Evolutionary conservation across 2,113 vertebrate species (phyloP).

Genomic region (Aplodontia rufa): DNA sequence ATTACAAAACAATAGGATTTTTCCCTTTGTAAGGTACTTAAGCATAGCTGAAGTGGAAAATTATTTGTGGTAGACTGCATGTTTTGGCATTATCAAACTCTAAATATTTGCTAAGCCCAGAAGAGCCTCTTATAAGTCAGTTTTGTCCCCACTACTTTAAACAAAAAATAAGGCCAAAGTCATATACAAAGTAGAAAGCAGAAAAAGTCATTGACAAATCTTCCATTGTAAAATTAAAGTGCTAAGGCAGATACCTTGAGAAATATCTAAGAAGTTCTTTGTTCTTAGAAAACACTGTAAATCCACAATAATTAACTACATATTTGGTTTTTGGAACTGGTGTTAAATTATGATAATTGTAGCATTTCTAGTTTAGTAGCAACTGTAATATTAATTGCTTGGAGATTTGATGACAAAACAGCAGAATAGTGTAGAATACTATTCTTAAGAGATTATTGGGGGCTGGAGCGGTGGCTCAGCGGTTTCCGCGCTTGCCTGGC

Average conservation of each 20-base stretch:
- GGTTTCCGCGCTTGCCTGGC: too few relatives aligned
- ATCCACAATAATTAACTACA: background rate
- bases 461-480: too few relatives aligned
- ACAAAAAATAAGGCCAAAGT: constrained; percentile 27
- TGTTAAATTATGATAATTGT: background rate
- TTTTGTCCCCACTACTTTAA: constrained; percentile 49
- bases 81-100: constrained; percentile 38
- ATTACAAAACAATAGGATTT: constrained; percentile 35
- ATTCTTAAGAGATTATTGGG: constrained; percentile 27
- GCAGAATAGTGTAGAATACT: background rate
- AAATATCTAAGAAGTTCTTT: constrained; percentile 29
- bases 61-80: background rate
- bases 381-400: background rate
- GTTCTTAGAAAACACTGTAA: constrained; percentile 27
- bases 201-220: background rate
- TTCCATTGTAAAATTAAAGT: constrained; percentile 25
- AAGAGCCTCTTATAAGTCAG: background rate
- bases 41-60: constrained; percentile 6
- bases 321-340: background rate
- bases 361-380: constrained; percentile 17
- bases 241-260: constrained; percentile 13
- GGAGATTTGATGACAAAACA: background rate
- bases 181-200: constrained; percentile 12
- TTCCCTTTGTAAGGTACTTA: constrained; percentile 27
- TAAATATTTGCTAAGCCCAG: constrained; percentile 15